Percentiles rank a stretch among this genome's conserved stretches.
phyloP scores from a whole-genome alignment of 2,113 vertebrate genomes.

The Irena cyanogastra region DNA sequence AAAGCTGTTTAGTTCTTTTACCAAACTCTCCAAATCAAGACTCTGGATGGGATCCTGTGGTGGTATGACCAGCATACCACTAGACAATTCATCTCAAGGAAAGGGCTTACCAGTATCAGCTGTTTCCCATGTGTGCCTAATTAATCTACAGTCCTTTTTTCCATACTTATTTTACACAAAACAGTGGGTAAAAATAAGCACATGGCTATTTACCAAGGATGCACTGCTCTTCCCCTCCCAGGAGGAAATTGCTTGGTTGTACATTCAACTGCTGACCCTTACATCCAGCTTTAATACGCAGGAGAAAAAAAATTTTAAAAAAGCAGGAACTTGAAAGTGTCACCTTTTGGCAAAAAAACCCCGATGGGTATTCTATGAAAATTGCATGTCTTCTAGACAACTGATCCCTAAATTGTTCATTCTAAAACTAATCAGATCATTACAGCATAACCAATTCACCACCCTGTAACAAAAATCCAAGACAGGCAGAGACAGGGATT shows the following conservation, averaged over 20 bases:
- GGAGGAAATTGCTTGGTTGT: background rate
- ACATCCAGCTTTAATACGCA: background rate
- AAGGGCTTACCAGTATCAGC: background rate
- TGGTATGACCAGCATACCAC: background rate
- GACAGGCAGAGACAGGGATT: background rate
- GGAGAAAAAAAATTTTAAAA: background rate
- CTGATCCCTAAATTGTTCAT: background rate
- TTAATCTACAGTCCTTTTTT: background rate
- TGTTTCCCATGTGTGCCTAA: background rate
- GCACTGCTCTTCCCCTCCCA: background rate
- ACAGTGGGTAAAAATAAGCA: background rate
- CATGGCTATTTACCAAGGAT: background rate
- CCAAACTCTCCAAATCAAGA: background rate
- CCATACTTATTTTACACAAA: background rate
- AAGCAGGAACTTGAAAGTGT: background rate
- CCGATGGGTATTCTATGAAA: accelerated
- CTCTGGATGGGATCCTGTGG: background rate
- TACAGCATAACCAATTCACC: background rate
- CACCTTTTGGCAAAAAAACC: background rate
- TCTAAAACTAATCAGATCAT: background rate
- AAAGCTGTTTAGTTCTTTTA: background rate
- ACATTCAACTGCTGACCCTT: background rate
- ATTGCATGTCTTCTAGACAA: background rate
- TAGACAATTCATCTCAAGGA: background rate
- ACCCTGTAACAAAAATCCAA: background rate